A percentile compares a stretch with the other conserved stretches of the same genome.
Conservation (phyloP, 1,140 invertebrate genomes). For the Aricia agestis region DNA sequence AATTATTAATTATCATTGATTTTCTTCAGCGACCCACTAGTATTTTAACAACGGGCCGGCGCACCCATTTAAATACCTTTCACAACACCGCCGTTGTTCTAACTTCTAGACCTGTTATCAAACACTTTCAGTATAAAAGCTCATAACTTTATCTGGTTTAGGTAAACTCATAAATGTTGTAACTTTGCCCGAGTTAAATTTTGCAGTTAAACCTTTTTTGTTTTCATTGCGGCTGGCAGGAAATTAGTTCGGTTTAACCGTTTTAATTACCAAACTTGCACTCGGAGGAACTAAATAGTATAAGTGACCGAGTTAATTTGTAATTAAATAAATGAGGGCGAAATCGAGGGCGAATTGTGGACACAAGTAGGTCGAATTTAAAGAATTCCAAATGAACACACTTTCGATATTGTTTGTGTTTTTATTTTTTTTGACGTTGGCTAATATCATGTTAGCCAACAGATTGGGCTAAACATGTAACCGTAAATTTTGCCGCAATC, state of each 20-base stretch:
- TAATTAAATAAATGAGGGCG: conserved; percentile 36
- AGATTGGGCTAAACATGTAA: no score
- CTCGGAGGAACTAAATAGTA: conserved; percentile 27
- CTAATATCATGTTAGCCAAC: no score
- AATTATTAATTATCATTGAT: no score
- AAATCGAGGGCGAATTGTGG: conserved; percentile 34
- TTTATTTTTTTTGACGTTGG: no score
- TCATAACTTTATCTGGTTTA: conserved; percentile 29
- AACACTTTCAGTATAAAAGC: conserved; percentile 35
- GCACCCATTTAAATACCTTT: conserved; percentile 25
- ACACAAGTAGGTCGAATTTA: conserved; percentile 25
- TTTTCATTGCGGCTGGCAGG: conserved; percentile 29
- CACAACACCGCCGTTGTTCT: conserved; percentile 29
- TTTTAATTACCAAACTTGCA: conserved; percentile 38
- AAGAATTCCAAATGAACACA: background rate
- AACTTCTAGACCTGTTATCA: conserved; percentile 31
- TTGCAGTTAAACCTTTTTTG: conserved; percentile 24
- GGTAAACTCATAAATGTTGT: conserved; percentile 22
- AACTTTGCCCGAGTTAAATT: conserved; percentile 21
- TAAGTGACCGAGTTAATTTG: conserved; percentile 31
- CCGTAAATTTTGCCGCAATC: no score
- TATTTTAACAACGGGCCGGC: conserved; percentile 2
- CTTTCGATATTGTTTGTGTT: background rate
- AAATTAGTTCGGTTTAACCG: conserved; percentile 33
- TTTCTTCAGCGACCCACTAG: conserved; percentile 9